A percentile compares a stretch with the other conserved stretches of the same genome.
These are phyloP conservation scores for Amblyopsis hoosieri DNA, from an alignment of 2,797 vertebrate species.

Conservation along the genomic window DNA sequence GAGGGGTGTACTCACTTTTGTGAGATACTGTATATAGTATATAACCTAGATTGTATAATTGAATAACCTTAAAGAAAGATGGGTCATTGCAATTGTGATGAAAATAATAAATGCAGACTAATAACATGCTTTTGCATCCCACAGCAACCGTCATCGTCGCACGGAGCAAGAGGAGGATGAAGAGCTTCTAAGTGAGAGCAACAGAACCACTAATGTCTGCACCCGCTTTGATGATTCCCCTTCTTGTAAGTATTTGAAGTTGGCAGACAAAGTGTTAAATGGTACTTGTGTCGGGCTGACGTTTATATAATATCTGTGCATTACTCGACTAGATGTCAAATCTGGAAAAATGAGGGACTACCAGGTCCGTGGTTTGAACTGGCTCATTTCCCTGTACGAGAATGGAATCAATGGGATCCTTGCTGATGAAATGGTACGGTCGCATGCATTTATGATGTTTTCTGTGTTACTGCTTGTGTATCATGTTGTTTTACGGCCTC, in stretches of 20 bases:
- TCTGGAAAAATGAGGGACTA: slow-evolving; percentile 95
- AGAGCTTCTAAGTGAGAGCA: slow-evolving; percentile 94
- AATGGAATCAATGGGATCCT: slow-evolving; percentile 98
- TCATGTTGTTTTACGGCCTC: neutral
- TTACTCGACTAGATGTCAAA: slow-evolving; percentile 85
- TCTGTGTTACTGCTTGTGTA: neutral
- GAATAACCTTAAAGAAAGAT: neutral
- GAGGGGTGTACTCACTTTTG: no score
- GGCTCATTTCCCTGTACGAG: slow-evolving; percentile 98
- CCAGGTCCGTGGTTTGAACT: slow-evolving; percentile 94
- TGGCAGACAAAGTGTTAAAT: neutral
- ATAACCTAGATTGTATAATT: no score
- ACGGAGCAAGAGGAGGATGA: slow-evolving; percentile 98
- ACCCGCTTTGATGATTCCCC: slow-evolving; percentile 96
- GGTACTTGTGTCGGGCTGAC: neutral
- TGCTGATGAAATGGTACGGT: slow-evolving; percentile 95
- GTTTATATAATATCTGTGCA: neutral
- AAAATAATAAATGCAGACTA: no score
- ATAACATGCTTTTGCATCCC: neutral
- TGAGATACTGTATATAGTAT: no score
- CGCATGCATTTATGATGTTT: neutral
- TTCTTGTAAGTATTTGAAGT: slow-evolving; percentile 82
- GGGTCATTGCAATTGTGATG: neutral
- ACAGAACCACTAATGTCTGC: slow-evolving; percentile 94
- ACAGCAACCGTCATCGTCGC: slow-evolving; percentile 93